phyloP scores from a whole-genome alignment of 1,140 invertebrate genomes.

The Euura lappo region DNA sequence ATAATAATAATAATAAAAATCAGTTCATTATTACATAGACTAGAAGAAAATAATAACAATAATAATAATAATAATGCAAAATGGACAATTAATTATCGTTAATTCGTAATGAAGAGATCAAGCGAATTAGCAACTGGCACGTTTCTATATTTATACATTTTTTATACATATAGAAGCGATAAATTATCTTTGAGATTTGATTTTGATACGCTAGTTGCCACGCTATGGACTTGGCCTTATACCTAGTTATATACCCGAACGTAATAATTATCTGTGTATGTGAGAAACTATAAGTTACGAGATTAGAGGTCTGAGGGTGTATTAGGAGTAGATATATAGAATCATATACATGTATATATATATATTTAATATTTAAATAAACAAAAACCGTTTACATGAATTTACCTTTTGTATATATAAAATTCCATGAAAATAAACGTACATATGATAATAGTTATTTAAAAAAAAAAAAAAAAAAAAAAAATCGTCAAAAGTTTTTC shows the following conservation, averaged over 20 bases:
- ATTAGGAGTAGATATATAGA: constrained; percentile 16
- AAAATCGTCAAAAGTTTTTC: too few relatives aligned
- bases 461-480: too few relatives aligned
- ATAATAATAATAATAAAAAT: not conserved
- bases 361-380: constrained; percentile 9
- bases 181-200: not conserved
- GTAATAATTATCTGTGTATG: not conserved
- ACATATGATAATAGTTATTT: constrained; percentile 25
- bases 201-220: constrained; percentile 4
- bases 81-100: not conserved
- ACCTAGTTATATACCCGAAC: not conserved
- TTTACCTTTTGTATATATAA: constrained; percentile 45
- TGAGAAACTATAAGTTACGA: constrained; percentile 21
- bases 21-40: not conserved
- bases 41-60: too few relatives aligned
- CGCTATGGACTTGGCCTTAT: not conserved
- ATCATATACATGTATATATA: constrained; percentile 7
- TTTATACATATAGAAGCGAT: constrained; percentile 10
- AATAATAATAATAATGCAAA: too few relatives aligned
- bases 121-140: constrained; percentile 9
- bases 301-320: constrained; percentile 41
- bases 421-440: constrained; percentile 44
- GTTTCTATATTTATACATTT: constrained; percentile 54
- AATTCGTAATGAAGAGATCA: not conserved
- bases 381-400: not conserved